Evolutionary conservation across 1,140 invertebrate species (phyloP).

Genomic region (Aphelinus certus): DNA sequence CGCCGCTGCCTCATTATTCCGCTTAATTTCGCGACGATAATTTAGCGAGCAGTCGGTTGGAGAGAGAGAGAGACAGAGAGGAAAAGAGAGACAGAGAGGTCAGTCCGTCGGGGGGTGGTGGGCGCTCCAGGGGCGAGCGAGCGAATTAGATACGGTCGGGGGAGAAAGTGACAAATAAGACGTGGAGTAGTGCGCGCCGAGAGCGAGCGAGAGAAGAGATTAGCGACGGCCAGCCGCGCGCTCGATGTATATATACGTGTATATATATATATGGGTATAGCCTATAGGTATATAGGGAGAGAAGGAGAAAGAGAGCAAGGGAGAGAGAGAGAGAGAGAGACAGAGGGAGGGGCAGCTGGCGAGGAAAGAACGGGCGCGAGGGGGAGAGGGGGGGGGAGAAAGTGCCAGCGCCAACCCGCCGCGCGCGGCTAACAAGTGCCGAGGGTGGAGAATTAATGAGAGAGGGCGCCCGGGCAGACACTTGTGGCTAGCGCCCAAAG

Average conservation of each 20-base stretch:
- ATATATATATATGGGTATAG: too few relatives aligned
- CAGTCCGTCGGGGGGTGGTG: background rate
- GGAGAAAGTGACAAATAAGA: conserved; percentile 40
- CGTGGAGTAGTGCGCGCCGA: background rate
- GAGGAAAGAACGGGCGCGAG: conserved; percentile 38
- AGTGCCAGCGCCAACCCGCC: conserved; percentile 55
- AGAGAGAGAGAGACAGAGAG: background rate
- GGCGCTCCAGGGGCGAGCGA: too few relatives aligned
- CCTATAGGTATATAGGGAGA: conserved; percentile 38
- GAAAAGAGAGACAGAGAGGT: background rate
- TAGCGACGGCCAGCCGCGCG: conserved; percentile 50
- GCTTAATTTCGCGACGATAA: conserved; percentile 7
- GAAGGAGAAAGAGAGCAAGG: conserved; percentile 27
- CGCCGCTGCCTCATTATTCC: too few relatives aligned
- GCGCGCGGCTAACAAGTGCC: conserved; percentile 59
- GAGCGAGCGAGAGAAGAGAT: conserved; percentile 43
- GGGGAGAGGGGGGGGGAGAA: conserved; percentile 47
- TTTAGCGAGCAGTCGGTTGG: background rate
- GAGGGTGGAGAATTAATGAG: conserved; percentile 68
- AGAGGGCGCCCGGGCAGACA: conserved; percentile 64
- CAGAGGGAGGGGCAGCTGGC: conserved; percentile 11
- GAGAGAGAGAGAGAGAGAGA: too few relatives aligned
- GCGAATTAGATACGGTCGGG: too few relatives aligned
- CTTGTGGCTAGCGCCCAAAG: conserved; percentile 65
- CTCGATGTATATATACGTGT: too few relatives aligned